phyloP scores from a whole-genome alignment of 2,888 invertebrate genomes.

The Bursaphelenchus okinawaensis region DNA sequence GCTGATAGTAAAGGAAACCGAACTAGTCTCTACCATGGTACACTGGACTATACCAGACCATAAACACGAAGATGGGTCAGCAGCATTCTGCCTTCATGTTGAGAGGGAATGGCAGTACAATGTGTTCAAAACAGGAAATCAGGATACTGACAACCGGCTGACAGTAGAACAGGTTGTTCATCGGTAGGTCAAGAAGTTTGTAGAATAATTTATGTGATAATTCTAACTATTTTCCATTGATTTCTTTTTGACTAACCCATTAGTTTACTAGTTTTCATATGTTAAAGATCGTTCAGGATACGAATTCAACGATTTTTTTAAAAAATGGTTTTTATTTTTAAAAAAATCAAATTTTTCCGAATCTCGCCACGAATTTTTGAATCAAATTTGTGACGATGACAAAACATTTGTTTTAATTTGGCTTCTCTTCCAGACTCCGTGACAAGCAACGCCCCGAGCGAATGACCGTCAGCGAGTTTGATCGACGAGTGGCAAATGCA shows the following conservation, averaged over 20 bases:
- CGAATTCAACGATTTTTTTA: no score
- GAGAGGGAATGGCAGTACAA: conserved; percentile 53
- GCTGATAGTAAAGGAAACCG: conserved; percentile 45
- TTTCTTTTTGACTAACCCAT: no score
- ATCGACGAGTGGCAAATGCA: conserved; percentile 3
- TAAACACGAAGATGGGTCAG: conserved; percentile 46
- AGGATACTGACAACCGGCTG: conserved; percentile 48
- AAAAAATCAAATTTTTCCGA: no score
- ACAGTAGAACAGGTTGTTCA: conserved; percentile 47
- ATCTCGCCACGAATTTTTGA: no score
- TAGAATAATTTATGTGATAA: neutral
- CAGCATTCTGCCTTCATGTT: conserved; percentile 54
- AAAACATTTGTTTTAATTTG: neutral
- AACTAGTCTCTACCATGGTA: conserved; percentile 48
- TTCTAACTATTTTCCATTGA: no score
- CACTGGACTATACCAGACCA: conserved; percentile 57
- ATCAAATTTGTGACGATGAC: no score
- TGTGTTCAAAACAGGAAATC: conserved; percentile 53
- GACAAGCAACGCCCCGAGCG: conserved; percentile 12
- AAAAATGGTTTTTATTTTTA: no score
- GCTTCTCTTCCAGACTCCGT: neutral
- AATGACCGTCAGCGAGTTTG: conserved; percentile 7
- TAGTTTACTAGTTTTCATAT: no score
- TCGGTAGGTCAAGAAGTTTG: neutral
- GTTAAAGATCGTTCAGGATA: no score